These are phyloP conservation scores for Tenrec ecaudatus DNA, from an alignment of 2,113 vertebrate genomes.

Conservation along the genomic window DNA sequence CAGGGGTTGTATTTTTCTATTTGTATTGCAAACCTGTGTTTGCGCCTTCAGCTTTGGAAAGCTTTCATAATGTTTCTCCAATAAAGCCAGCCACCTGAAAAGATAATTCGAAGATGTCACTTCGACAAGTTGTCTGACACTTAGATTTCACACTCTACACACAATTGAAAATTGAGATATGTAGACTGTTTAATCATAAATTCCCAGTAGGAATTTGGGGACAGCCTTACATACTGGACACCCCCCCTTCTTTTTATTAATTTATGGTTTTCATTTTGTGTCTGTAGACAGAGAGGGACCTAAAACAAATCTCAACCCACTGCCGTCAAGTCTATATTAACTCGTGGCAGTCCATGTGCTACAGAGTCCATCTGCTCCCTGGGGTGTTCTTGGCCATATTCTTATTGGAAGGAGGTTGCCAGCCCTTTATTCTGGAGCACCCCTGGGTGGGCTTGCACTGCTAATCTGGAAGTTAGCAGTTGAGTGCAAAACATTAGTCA, in stretches of 20 bases:
- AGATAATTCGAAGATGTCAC: background rate
- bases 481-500: background rate
- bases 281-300: background rate
- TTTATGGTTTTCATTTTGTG: background rate
- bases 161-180: slow-evolving; percentile 1
- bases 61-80: background rate
- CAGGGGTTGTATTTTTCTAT: background rate
- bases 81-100: background rate
- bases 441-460: background rate
- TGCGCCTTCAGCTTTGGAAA: background rate
- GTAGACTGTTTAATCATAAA: background rate
- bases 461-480: background rate
- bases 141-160: background rate
- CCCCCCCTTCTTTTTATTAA: background rate
- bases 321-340: background rate
- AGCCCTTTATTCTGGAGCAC: background rate
- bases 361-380: background rate
- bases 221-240: background rate
- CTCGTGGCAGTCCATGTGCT: background rate
- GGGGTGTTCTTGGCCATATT: too few species aligned
- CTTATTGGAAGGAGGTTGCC: background rate
- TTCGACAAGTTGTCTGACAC: background rate
- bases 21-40: background rate
- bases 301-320: background rate
- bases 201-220: background rate